These are phyloP conservation scores for Cristatella mucedo DNA, from an alignment of 2,888 invertebrate species.

Conservation along the genomic window DNA sequence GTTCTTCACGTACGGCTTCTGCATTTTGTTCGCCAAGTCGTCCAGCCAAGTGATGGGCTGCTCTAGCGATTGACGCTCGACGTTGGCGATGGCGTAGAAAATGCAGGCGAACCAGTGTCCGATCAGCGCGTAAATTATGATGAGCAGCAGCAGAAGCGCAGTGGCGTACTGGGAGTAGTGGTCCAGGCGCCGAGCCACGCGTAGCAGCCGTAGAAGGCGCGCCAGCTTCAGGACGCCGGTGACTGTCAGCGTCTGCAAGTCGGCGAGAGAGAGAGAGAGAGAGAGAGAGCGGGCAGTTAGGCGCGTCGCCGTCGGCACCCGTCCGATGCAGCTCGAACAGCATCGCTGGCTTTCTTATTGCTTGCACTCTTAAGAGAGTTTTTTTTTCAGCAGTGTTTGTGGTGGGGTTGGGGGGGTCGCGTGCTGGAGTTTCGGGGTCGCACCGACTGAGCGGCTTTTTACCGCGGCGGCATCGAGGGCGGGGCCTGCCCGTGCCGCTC, in stretches of 20 bases:
- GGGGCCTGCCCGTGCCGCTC: no score
- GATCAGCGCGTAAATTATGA: slow-evolving; percentile 36
- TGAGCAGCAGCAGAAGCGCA: slow-evolving; percentile 33
- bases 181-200: slow-evolving; percentile 35
- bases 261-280: no score
- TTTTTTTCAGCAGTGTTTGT: no score
- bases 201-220: slow-evolving; percentile 30
- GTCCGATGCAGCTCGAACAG: no score
- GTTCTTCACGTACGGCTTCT: slow-evolving; percentile 28
- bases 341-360: no score
- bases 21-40: slow-evolving; percentile 23
- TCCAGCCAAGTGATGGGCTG: slow-evolving; percentile 34
- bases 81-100: slow-evolving; percentile 37
- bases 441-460: no score
- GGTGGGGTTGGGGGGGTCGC: no score
- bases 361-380: no score
- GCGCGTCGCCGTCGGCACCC: no score
- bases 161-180: slow-evolving; percentile 38
- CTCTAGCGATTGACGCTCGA: slow-evolving; percentile 28
- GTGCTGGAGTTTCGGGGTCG: no score
- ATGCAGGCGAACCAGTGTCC: slow-evolving; percentile 39
- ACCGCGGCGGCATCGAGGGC: no score
- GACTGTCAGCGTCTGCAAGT: slow-evolving; percentile 34
- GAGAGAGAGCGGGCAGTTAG: no score
- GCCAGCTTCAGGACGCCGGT: slow-evolving; percentile 36